Conservation (phyloP, 2,113 vertebrate species). For the Tautogolabrus adspersus region DNA sequence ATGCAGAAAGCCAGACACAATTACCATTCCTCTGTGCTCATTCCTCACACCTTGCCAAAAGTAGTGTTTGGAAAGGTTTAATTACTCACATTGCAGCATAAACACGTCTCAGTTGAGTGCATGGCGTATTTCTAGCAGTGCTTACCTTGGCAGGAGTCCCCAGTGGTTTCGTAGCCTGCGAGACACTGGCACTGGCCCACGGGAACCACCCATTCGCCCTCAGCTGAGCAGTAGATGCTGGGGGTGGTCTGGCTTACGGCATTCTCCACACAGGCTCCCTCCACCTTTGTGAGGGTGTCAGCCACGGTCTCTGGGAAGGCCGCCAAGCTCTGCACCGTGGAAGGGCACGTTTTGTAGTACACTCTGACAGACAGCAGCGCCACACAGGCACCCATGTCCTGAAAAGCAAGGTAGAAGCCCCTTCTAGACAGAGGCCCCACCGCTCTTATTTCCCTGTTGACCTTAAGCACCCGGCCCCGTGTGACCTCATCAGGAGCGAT, state of each 20-base stretch:
- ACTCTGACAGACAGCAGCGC: constrained; percentile 90
- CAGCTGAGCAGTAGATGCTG: constrained; percentile 90
- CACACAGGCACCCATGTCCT: constrained; percentile 94
- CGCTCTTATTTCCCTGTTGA: constrained; percentile 89
- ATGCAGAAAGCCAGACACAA: constrained; percentile 38
- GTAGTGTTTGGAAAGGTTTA: constrained; percentile 37
- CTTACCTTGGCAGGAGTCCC: constrained; percentile 90
- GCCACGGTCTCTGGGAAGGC: constrained; percentile 91
- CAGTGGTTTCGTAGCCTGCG: constrained; percentile 87
- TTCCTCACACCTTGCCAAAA: constrained; percentile 45
- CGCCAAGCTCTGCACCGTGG: constrained; percentile 87
- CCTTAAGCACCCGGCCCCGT: constrained; percentile 82
- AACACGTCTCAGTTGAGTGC: constrained; percentile 45
- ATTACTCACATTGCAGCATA: constrained; percentile 36
- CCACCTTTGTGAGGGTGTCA: constrained; percentile 85
- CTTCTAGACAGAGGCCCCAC: constrained; percentile 87
- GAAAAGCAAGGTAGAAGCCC: constrained; percentile 98
- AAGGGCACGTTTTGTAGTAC: constrained; percentile 94
- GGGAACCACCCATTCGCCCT: constrained; percentile 95
- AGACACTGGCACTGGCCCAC: constrained; percentile 92
- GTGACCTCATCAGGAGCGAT: constrained; percentile 96
- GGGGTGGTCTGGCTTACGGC: constrained; percentile 85
- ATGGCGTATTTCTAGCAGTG: constrained; percentile 30
- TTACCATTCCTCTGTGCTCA: constrained; percentile 57
- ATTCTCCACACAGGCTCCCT: constrained; percentile 88